Percentiles rank a stretch among this genome's conserved stretches.
These are phyloP conservation scores for Sebastiscus albofasciatus DNA, from an alignment of 2,797 vertebrate genomes.

Conservation along the genomic window DNA sequence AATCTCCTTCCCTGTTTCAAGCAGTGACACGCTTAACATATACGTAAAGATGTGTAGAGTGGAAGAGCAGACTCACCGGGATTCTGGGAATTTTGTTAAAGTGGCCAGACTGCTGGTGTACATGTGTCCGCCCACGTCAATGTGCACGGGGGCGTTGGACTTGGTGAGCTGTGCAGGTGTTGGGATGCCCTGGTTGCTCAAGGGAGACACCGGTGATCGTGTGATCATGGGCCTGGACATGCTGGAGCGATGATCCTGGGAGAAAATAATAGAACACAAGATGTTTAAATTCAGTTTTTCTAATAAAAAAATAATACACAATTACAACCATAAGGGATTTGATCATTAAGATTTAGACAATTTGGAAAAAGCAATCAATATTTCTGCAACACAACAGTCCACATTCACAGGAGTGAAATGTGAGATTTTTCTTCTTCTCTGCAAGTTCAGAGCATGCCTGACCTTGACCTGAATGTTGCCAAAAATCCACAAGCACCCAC, in stretches of 20 bases:
- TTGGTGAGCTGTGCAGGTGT: slow-evolving; percentile 98
- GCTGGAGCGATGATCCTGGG: slow-evolving; percentile 95
- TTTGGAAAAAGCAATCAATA: background rate
- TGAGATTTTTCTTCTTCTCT: slow-evolving; percentile 31
- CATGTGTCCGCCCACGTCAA: slow-evolving; percentile 99
- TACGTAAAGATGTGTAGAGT: background rate
- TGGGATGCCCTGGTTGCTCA: slow-evolving; percentile 98
- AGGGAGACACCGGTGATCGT: slow-evolving; percentile 96
- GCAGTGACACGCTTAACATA: background rate
- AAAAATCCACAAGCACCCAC: slow-evolving; percentile 67
- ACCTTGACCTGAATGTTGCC: slow-evolving; percentile 84
- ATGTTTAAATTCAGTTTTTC: background rate
- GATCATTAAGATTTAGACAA: background rate
- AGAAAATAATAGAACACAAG: background rate
- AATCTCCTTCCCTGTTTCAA: background rate
- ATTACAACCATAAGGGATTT: background rate
- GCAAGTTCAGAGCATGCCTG: slow-evolving; percentile 66
- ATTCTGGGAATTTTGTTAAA: slow-evolving; percentile 97
- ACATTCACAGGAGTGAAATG: slow-evolving; percentile 14
- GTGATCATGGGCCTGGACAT: slow-evolving; percentile 99
- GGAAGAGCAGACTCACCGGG: slow-evolving; percentile 85
- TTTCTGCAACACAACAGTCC: slow-evolving; percentile 7
- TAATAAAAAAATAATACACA: background rate
- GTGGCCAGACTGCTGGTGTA: slow-evolving; percentile 99
- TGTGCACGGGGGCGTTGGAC: slow-evolving; percentile 98